Evolutionary conservation across 2,797 vertebrate species (phyloP).

Genomic region (Zenarchopterus dispar): DNA sequence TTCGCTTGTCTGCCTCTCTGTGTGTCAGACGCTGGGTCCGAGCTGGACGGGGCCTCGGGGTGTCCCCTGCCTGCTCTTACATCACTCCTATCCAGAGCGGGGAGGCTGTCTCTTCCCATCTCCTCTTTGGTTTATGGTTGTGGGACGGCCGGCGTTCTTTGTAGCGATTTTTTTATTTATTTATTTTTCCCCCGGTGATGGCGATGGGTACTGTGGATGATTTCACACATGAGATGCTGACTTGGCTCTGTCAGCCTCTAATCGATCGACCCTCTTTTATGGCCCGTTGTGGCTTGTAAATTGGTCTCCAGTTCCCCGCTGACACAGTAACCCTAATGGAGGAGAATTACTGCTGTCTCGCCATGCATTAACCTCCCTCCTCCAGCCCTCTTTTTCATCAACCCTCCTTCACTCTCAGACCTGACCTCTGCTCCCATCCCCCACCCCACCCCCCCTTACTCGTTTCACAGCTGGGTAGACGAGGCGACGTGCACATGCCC

Average conservation of each 20-base stretch:
- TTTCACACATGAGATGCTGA: constrained; percentile 68
- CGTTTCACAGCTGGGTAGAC: constrained; percentile 59
- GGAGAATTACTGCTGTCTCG: constrained; percentile 73
- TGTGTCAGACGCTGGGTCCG: constrained; percentile 52
- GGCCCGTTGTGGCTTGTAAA: constrained; percentile 68
- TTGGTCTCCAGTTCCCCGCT: constrained; percentile 77
- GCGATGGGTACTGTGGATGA: constrained; percentile 56
- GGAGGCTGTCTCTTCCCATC: constrained; percentile 68
- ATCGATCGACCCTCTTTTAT: constrained; percentile 76
- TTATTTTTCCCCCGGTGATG: constrained; percentile 11
- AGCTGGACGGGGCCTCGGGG: constrained; percentile 51
- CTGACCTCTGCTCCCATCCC: constrained; percentile 46
- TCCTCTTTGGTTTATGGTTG: constrained; percentile 26
- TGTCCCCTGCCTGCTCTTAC: constrained; percentile 6
- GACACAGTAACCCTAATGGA: constrained; percentile 84
- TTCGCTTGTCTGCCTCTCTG: constrained; percentile 70
- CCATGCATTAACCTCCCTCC: constrained; percentile 72
- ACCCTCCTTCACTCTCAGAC: constrained; percentile 24
- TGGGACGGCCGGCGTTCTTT: constrained; percentile 28
- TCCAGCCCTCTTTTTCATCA: constrained; percentile 36
- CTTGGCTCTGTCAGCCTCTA: constrained; percentile 39
- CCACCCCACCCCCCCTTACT: constrained; percentile 13
- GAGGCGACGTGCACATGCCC: constrained; percentile 45
- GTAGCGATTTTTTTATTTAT: constrained; percentile 23
- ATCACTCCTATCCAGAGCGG: constrained; percentile 38